Evolutionary conservation across 2,113 vertebrate species (phyloP).

Genomic region (Desmodus rotundus): DNA sequence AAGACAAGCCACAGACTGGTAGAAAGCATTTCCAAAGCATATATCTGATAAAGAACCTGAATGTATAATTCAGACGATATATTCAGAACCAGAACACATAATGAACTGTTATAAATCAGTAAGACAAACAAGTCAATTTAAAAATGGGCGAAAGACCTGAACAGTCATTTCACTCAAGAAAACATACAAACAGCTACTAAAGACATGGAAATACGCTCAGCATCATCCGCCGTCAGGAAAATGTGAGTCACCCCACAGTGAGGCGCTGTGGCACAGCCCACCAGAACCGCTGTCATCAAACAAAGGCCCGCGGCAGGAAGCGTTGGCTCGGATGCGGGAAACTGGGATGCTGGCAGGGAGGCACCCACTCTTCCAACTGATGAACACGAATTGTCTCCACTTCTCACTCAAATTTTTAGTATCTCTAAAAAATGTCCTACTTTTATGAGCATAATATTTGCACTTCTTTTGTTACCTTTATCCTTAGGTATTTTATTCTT

Average conservation of each 20-base stretch:
- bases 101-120: not conserved
- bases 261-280: not conserved
- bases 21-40: not conserved
- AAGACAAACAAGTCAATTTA: not conserved
- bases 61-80: not conserved
- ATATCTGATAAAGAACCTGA: not conserved
- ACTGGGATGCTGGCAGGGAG: not conserved
- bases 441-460: not conserved
- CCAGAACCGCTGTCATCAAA: not conserved
- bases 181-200: not conserved
- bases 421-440: not conserved
- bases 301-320: not conserved
- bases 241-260: not conserved
- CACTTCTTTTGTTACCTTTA: not conserved
- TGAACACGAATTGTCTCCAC: not conserved
- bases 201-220: not conserved
- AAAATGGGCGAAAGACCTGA: too few species aligned
- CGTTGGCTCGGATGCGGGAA: not conserved
- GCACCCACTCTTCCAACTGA: not conserved
- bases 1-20: not conserved
- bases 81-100: not conserved
- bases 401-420: not conserved
- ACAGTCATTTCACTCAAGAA: too few species aligned
- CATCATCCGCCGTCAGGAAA: not conserved
- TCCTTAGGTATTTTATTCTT: not conserved